Base-by-base conservation (phyloP, 2,888 invertebrate genomes). In the Xestia rhomboidea region DNA sequence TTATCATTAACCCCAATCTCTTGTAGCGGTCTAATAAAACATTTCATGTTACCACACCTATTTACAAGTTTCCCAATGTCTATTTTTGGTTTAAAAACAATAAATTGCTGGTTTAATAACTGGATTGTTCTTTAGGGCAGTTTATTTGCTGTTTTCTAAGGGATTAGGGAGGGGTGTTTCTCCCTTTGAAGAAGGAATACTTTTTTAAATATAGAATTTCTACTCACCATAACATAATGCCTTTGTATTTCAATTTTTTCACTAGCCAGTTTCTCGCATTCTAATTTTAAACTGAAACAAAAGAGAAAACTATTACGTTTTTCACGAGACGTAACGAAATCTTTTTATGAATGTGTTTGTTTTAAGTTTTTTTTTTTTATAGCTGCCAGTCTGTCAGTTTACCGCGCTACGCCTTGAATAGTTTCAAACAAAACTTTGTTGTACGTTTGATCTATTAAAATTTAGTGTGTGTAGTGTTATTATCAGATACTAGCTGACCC, bases 241-340 rank as follows among this genome's bases (percentile, higher is more conserved):
- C 98, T 97, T 95, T 98, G 98, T 97, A 98, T 98, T 97, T 98
- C 98, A 91, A 98, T 98, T 97, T 98, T 98, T 97, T 99, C 98
- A 94, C 98, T 98, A 92, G 98, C 98, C 95, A 98, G 96, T 96
- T 99, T 99, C 96, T 99, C 98, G 96, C 98, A 98, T 97, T 99
- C 98, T 97, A 98, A 97, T 97, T 98, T 98, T 96, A 98, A 97
- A 95, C 98, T 98, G 97, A 91, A 97, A 97, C 95, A 96, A 95
- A 90, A 90, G 86, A 89, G 76, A 88, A 87, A 38, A 77, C 76
- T 77, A 76, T 80, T 67, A 64, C 34, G 63, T 41, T 30, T 57
- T 46, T 71, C n/a, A 73, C 24, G 64, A 73, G 74, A 66, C 79
- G 73, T 72, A 67, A 64, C 66, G 46, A 27, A 41, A 30, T 64